Evolutionary conservation across 1,140 invertebrate genomes (phyloP).

Genomic region (Nilaparvata lugens): DNA sequence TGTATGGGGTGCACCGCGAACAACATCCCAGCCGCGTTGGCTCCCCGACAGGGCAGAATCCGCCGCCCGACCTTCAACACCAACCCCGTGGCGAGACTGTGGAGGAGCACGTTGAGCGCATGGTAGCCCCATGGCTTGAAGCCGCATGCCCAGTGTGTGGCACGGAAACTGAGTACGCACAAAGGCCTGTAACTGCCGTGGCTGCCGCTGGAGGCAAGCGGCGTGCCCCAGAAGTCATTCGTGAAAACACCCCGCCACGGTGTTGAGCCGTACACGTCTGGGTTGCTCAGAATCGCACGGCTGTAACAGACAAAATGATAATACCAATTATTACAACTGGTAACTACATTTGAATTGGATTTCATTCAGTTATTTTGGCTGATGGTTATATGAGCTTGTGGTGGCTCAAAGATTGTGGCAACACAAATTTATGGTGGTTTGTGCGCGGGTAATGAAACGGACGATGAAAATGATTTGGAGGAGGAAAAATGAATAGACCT

Average conservation of each 20-base stretch:
- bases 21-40: constrained; percentile 73
- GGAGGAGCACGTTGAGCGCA: constrained; percentile 72
- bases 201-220: constrained; percentile 70
- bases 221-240: constrained; percentile 91
- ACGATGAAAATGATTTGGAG: no score
- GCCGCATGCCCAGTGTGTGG: constrained; percentile 75
- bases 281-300: constrained; percentile 80
- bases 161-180: constrained; percentile 85
- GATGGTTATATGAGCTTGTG: no score
- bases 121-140: constrained; percentile 76
- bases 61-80: constrained; percentile 53
- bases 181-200: constrained; percentile 95
- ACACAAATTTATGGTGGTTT: no score
- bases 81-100: constrained; percentile 67
- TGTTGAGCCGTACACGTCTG: constrained; percentile 66
- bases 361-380: no score
- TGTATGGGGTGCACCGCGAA: constrained; percentile 96
- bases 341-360: no score
- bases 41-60: constrained; percentile 34
- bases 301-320: constrained; percentile 43
- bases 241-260: constrained; percentile 46
- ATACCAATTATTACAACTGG: neutral
- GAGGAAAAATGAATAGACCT: no score
- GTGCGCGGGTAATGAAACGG: no score
- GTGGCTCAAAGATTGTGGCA: no score